Evolutionary conservation across 2,113 vertebrate genomes (phyloP).

Genomic region (Phrynocephalus versicolor): DNA sequence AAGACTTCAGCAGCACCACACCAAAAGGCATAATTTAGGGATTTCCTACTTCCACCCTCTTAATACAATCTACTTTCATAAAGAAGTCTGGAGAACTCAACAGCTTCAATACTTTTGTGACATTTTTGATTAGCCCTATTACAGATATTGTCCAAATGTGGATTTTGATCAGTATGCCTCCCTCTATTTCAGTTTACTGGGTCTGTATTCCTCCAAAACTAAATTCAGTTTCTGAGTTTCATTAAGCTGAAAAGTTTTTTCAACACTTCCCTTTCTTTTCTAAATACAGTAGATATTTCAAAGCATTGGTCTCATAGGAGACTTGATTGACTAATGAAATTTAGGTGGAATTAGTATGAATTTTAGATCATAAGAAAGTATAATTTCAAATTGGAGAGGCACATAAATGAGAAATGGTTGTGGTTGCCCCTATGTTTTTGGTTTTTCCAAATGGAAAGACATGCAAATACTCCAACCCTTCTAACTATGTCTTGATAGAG

Average conservation of each 20-base stretch:
- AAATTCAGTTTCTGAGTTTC: background rate
- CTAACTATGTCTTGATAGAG: background rate
- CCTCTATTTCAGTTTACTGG: too few species aligned
- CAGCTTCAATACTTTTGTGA: background rate
- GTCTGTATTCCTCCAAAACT: background rate
- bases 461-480: too few species aligned
- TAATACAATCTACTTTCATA: background rate
- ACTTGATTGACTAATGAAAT: background rate
- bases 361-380: background rate
- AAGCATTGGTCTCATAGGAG: background rate
- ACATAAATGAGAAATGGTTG: background rate
- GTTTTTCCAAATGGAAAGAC: background rate
- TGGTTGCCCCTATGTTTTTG: background rate
- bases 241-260: background rate
- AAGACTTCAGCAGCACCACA: background rate
- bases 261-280: background rate
- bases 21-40: too few species aligned
- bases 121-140: background rate
- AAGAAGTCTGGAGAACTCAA: background rate
- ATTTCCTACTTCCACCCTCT: background rate
- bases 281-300: background rate
- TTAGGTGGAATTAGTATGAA: background rate
- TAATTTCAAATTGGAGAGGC: background rate
- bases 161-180: background rate
- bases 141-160: background rate